Evolutionary conservation across 2,113 vertebrate genomes (phyloP).

Genomic region (Istiophorus platypterus): DNA sequence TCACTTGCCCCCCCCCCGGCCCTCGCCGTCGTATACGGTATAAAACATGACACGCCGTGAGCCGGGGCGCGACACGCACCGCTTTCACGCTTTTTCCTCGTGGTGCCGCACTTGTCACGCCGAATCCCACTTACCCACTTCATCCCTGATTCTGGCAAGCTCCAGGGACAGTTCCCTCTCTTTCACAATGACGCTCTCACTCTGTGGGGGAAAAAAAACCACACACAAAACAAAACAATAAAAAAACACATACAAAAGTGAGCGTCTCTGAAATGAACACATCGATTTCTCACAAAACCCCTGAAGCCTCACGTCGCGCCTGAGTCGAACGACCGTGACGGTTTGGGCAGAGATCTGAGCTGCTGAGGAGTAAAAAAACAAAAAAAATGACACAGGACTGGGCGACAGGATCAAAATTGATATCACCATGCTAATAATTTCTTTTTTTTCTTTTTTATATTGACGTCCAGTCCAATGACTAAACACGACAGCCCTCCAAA

Average conservation of each 20-base stretch:
- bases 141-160: conserved; percentile 94
- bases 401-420: background rate
- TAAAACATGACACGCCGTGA: conserved; percentile 3
- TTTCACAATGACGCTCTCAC: conserved; percentile 90
- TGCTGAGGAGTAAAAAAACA: too few species aligned
- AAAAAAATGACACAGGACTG: background rate
- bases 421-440: too few species aligned
- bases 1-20: background rate
- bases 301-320: too few species aligned
- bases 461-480: too few species aligned
- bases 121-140: conserved; percentile 93
- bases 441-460: too few species aligned
- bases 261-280: background rate
- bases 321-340: background rate
- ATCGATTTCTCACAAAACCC: background rate
- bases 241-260: conserved; percentile 38
- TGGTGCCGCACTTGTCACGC: conserved; percentile 8
- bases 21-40: background rate
- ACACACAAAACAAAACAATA: too few species aligned
- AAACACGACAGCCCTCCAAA: too few species aligned
- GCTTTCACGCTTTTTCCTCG: conserved; percentile 4
- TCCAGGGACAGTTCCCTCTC: conserved; percentile 92
- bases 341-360: background rate
- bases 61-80: conserved; percentile 25
- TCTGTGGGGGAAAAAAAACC: too few species aligned